Conservation (phyloP, 2,113 vertebrate species). For the Ploceus nigricollis region DNA sequence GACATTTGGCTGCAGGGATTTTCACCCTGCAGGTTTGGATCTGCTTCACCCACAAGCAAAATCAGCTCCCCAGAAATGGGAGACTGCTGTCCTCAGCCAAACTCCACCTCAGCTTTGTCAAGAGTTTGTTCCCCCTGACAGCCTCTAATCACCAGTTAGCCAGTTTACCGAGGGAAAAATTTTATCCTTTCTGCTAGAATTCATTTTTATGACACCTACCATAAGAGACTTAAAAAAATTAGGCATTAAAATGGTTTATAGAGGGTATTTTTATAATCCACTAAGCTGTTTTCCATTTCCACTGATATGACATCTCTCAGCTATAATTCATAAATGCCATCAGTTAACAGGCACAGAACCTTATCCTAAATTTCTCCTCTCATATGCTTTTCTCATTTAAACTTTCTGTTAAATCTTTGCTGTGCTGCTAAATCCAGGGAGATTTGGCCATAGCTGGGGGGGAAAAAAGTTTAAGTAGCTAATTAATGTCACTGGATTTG, state of each 20-base stretch:
- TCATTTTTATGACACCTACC: conserved; percentile 60
- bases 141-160: conserved; percentile 33
- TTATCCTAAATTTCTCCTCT: conserved; percentile 40
- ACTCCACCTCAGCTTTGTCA: not conserved
- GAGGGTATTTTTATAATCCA: conserved; percentile 60
- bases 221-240: conserved; percentile 55
- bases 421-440: conserved; percentile 52
- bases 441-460: conserved; percentile 26
- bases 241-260: conserved; percentile 58
- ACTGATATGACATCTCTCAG: conserved; percentile 58
- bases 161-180: not conserved
- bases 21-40: not conserved
- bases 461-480: conserved; percentile 37
- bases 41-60: not conserved
- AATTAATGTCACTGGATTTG: conserved; percentile 59
- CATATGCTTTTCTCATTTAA: conserved; percentile 47
- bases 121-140: conserved; percentile 14
- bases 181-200: conserved; percentile 52
- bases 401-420: conserved; percentile 57
- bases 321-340: conserved; percentile 64
- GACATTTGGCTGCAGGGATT: not conserved
- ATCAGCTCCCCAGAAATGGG: not conserved
- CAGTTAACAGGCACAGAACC: conserved; percentile 49
- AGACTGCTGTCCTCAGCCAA: not conserved
- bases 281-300: conserved; percentile 60